These are phyloP conservation scores for Acanthosepion pharaonis DNA, from an alignment of 2,888 invertebrate species.

Conservation along the genomic window DNA sequence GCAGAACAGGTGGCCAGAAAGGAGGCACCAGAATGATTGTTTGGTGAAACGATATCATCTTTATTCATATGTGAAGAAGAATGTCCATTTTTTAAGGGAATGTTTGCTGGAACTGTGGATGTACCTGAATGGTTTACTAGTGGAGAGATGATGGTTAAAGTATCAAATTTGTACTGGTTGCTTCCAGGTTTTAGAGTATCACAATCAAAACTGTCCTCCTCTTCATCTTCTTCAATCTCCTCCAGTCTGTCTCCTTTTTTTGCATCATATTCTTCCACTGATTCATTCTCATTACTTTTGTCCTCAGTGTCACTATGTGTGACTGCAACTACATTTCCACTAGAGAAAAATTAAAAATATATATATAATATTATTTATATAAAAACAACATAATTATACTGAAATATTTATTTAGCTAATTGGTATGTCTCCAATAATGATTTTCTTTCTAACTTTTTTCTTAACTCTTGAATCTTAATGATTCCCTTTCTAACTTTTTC, in stretches of 20 bases:
- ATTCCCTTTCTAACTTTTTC: neutral
- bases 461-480: neutral
- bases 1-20: neutral
- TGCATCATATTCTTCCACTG: neutral
- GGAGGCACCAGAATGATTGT: too few relatives aligned
- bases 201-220: neutral
- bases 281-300: neutral
- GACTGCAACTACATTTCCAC: slow-evolving; percentile 12
- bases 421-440: neutral
- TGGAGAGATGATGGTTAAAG: neutral
- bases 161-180: neutral
- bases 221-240: neutral
- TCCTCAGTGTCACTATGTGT: neutral
- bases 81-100: neutral
- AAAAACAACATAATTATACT: neutral
- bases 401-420: neutral
- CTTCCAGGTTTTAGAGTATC: neutral
- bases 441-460: neutral
- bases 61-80: neutral
- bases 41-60: neutral
- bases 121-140: neutral
- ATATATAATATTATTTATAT: neutral
- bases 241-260: neutral
- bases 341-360: neutral
- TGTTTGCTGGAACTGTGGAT: neutral